Percentiles rank a stretch among this genome's conserved stretches.
Conservation (phyloP, 1,140 invertebrate genomes). For the Diorhabda elongata region DNA sequence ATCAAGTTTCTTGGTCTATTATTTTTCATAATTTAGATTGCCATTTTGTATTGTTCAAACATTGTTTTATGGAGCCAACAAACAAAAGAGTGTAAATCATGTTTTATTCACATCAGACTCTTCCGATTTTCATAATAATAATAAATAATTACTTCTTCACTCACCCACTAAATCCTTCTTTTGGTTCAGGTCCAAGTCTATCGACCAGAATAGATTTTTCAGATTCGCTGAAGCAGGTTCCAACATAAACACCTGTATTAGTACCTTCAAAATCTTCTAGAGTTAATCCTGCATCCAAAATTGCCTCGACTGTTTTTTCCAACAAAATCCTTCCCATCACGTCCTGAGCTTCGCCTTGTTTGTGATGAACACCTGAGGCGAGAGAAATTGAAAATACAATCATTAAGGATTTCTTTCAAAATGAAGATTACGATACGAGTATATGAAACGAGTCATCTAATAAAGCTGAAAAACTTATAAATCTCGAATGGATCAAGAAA, state of each 20-base stretch:
- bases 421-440: not conserved
- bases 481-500: not conserved
- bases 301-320: constrained; percentile 80
- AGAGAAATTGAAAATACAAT: too few species aligned
- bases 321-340: constrained; percentile 81
- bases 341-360: constrained; percentile 83
- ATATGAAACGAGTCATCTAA: not conserved
- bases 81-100: too few species aligned
- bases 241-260: constrained; percentile 79
- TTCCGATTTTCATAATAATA: too few species aligned
- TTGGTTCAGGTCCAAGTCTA: constrained; percentile 53
- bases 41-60: too few species aligned
- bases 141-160: constrained; percentile 13
- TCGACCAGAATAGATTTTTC: constrained; percentile 69
- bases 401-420: too few species aligned
- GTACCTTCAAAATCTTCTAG: constrained; percentile 60
- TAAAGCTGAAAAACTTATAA: not conserved
- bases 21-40: too few species aligned
- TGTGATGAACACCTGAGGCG: constrained; percentile 61
- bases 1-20: too few species aligned
- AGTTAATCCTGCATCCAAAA: constrained; percentile 79
- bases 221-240: constrained; percentile 73
- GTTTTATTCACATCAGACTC: too few species aligned
- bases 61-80: too few species aligned
- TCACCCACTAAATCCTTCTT: constrained; percentile 53